phyloP scores from a whole-genome alignment of 2,888 invertebrate genomes.

The Drosophila mayaguana region DNA sequence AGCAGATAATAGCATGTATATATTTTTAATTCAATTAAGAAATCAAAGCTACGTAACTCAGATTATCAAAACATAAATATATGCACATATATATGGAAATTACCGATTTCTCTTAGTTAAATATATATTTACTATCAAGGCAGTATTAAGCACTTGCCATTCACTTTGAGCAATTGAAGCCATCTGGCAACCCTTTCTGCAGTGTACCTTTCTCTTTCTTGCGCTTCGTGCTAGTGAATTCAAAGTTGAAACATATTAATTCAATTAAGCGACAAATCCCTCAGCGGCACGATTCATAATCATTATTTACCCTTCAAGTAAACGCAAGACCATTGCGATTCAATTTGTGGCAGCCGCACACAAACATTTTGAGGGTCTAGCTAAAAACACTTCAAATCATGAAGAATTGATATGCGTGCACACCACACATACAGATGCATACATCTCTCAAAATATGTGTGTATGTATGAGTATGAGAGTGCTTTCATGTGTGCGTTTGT shows the following conservation, averaged over 20 bases:
- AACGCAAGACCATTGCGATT: conserved; percentile 51
- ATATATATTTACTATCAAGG: neutral
- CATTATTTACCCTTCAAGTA: conserved; percentile 54
- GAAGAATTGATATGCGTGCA: conserved; percentile 44
- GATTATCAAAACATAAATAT: neutral
- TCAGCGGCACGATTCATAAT: conserved; percentile 58
- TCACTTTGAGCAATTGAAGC: neutral
- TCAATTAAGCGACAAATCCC: conserved; percentile 48
- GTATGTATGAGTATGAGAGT: neutral
- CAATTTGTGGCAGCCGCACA: conserved; percentile 59
- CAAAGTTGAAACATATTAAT: conserved; percentile 28
- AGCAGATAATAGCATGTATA: neutral
- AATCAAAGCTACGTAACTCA: neutral
- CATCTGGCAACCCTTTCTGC: neutral
- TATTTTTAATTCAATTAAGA: neutral
- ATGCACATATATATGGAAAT: no score
- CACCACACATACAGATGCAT: neutral
- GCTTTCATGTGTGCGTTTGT: neutral
- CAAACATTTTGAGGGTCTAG: conserved; percentile 51
- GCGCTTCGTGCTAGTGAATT: neutral
- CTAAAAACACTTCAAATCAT: conserved; percentile 4
- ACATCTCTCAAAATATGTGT: neutral
- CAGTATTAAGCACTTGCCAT: neutral
- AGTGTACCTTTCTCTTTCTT: no score
- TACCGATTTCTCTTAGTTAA: neutral